These are phyloP conservation scores for Palythoa grandiflora DNA, from an alignment of 92 coral and sea anemone species.

Conservation along the genomic window DNA sequence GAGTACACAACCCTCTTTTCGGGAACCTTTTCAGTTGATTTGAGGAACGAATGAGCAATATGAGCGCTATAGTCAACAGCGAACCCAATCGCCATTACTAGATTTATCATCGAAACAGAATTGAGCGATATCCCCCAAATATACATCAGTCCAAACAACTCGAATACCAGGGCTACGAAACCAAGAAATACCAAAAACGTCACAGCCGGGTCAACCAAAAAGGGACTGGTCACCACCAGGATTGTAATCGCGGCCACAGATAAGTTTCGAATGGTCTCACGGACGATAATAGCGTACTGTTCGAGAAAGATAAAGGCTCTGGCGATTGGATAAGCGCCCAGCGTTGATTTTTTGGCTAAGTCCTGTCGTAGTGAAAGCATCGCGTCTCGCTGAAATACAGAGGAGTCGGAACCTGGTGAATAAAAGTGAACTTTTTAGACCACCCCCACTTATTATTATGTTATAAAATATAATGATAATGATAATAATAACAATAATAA, in stretches of 20 bases:
- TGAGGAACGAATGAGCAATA: slow-evolving; percentile 89
- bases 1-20: slow-evolving; percentile 86
- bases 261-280: slow-evolving; percentile 71
- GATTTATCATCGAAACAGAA: slow-evolving; percentile 86
- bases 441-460: not conserved
- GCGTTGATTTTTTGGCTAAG: slow-evolving; percentile 49
- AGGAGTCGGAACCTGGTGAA: slow-evolving; percentile 21
- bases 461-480: not conserved
- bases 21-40: slow-evolving; percentile 67
- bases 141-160: slow-evolving; percentile 81
- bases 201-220: slow-evolving; percentile 65
- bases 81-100: slow-evolving; percentile 95
- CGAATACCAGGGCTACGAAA: slow-evolving; percentile 76
- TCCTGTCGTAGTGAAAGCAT: slow-evolving; percentile 76
- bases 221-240: slow-evolving; percentile 67
- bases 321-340: slow-evolving; percentile 66
- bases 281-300: slow-evolving; percentile 70
- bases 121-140: slow-evolving; percentile 83
- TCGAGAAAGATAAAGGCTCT: slow-evolving; percentile 69
- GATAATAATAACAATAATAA: too few relatives aligned
- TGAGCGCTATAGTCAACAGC: slow-evolving; percentile 98
- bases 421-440: not conserved
- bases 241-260: slow-evolving; percentile 69
- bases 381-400: slow-evolving; percentile 69
- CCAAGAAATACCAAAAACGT: slow-evolving; percentile 67